Percentiles rank a stretch among this genome's conserved stretches.
Evolutionary conservation across 2,797 vertebrate genomes (phyloP).

Genomic region (Artibeus jamaicensis): DNA sequence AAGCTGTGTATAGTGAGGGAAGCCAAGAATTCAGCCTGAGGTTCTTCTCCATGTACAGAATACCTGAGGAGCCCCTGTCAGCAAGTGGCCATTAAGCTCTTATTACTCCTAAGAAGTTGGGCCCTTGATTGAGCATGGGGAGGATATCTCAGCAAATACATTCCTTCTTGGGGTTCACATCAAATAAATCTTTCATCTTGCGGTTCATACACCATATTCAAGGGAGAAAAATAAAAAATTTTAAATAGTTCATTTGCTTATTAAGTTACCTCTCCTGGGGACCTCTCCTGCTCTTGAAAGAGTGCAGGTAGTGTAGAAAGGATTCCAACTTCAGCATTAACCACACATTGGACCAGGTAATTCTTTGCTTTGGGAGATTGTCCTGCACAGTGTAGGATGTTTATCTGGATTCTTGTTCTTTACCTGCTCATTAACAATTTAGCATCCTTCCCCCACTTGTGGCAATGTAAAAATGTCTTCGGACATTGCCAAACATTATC

Average conservation of each 20-base stretch:
- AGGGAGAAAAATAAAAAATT: not conserved
- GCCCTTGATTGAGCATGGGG: not conserved
- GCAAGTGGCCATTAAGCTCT: not conserved
- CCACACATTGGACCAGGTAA: not conserved
- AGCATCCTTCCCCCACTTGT: not conserved
- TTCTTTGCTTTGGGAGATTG: not conserved
- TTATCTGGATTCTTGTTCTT: not conserved
- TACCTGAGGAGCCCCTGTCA: not conserved
- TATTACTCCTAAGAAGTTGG: not conserved
- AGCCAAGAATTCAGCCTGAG: not conserved
- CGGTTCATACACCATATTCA: not conserved
- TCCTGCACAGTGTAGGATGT: not conserved
- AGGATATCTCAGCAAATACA: not conserved
- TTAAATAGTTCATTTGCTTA: not conserved
- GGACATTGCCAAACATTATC: not conserved
- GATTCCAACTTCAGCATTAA: not conserved
- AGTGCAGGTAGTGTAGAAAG: not conserved
- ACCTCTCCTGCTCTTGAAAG: not conserved
- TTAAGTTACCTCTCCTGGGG: not conserved
- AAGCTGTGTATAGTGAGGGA: not conserved
- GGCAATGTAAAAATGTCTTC: not conserved
- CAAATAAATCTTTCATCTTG: not conserved
- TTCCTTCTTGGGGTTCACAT: not conserved
- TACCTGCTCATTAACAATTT: not conserved
- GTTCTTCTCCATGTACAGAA: not conserved